Percentiles rank a stretch among this genome's conserved stretches.
Evolutionary conservation across 2,797 vertebrate species (phyloP).

Genomic region (Gadopsis bispinosus): DNA sequence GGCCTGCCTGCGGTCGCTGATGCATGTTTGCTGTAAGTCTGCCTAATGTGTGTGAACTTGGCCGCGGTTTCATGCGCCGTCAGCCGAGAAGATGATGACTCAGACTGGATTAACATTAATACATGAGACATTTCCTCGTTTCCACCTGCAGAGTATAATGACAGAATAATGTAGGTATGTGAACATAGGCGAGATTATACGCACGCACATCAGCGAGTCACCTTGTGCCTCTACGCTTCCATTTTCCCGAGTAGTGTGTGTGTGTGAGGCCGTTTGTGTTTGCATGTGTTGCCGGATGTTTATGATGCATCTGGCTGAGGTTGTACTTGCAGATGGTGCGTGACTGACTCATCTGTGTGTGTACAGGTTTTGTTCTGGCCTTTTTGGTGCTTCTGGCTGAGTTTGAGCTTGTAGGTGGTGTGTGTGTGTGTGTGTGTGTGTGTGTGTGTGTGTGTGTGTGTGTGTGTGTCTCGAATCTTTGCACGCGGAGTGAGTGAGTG

Average conservation of each 20-base stretch:
- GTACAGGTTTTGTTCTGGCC: constrained; percentile 17
- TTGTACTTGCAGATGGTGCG: constrained; percentile 50
- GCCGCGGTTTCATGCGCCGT: constrained; percentile 3
- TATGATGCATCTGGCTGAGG: constrained; percentile 54
- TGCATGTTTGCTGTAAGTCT: constrained; percentile 16
- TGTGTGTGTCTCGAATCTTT: constrained; percentile 15
- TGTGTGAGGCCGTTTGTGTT: constrained; percentile 18
- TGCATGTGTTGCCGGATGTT: constrained; percentile 49
- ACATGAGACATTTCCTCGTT: constrained; percentile 50
- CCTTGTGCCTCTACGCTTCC: constrained; percentile 34
- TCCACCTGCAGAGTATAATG: constrained; percentile 39
- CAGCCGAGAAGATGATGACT: constrained; percentile 45
- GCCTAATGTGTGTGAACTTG: constrained; percentile 19
- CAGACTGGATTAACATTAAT: constrained; percentile 39
- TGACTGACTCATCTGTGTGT: constrained; percentile 23
- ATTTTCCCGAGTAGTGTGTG: constrained; percentile 39
- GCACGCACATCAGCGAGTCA: constrained; percentile 46
- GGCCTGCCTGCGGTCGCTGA: constrained; percentile 27
- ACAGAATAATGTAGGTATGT: constrained; percentile 38
- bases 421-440: constrained; percentile 23
- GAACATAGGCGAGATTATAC: constrained; percentile 33
- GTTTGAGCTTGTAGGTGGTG: constrained; percentile 35
- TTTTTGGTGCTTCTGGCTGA: constrained; percentile 32
- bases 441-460: constrained; percentile 24
- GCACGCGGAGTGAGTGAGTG: not conserved